A percentile compares a stretch with the other conserved stretches of the same genome.
phyloP scores from a whole-genome alignment of 92 coral and sea anemone species.

The Meandrina meandrites region DNA sequence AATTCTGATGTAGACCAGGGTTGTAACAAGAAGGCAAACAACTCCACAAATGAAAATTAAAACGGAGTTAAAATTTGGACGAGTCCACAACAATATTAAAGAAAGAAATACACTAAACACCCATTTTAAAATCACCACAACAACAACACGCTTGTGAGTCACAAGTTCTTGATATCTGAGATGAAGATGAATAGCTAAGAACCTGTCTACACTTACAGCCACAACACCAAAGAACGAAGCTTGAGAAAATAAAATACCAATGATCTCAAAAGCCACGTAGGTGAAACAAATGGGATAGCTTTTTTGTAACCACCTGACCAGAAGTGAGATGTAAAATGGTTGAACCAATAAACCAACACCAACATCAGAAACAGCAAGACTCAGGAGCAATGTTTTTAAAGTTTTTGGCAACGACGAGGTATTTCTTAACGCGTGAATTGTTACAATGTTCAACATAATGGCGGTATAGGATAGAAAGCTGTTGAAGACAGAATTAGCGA shows the following conservation, averaged over 20 bases:
- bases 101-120: neutral
- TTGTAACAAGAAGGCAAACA: no score
- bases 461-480: no score
- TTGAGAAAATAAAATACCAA: neutral
- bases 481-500: no score
- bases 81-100: no score
- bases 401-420: no score
- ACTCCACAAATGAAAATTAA: no score
- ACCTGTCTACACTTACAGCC: neutral
- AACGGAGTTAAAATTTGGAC: no score
- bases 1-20: no score
- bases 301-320: neutral
- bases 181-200: slow-evolving; percentile 20
- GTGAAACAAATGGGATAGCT: no score
- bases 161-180: neutral
- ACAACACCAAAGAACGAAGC: slow-evolving; percentile 2
- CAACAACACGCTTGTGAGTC: slow-evolving; percentile 25
- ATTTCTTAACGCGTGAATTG: no score
- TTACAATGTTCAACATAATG: no score
- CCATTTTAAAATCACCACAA: neutral
- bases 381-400: slow-evolving; percentile 21
- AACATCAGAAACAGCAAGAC: slow-evolving; percentile 25
- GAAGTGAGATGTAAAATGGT: neutral
- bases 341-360: slow-evolving; percentile 9
- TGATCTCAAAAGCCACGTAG: no score